phyloP scores from a whole-genome alignment of 2,888 invertebrate species.

The Craniophora ligustri region DNA sequence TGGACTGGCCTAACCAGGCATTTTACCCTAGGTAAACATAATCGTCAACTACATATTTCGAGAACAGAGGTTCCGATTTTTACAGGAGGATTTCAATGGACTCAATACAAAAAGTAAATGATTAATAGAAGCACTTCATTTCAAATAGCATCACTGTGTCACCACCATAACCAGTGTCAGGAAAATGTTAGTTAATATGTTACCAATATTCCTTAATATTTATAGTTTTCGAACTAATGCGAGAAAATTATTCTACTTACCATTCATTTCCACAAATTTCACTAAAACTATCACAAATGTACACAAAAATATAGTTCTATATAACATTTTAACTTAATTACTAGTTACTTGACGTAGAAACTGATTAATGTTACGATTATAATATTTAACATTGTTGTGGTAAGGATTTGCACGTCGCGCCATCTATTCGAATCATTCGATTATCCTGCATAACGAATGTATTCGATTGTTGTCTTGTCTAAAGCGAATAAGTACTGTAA shows the following conservation, averaged over 20 bases:
- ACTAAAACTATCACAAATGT: constrained; percentile 3
- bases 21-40: no score
- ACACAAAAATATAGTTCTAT: constrained; percentile 14
- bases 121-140: no score
- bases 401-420: no score
- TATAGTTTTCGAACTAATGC: neutral
- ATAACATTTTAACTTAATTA: constrained; percentile 19
- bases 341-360: neutral
- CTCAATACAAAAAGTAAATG: no score
- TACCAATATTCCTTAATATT: neutral
- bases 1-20: no score
- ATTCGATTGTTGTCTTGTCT: constrained; percentile 8
- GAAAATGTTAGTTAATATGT: constrained; percentile 1
- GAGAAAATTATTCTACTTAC: constrained; percentile 13
- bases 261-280: neutral
- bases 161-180: no score
- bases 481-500: no score
- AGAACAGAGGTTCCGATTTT: no score
- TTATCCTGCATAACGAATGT: neutral
- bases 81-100: no score
- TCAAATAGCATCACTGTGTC: no score
- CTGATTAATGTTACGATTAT: constrained; percentile 1
- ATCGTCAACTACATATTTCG: no score
- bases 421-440: constrained; percentile 20
- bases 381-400: constrained; percentile 12